phyloP scores from a whole-genome alignment of 2,888 invertebrate genomes.

The Sepiola atlantica region DNA sequence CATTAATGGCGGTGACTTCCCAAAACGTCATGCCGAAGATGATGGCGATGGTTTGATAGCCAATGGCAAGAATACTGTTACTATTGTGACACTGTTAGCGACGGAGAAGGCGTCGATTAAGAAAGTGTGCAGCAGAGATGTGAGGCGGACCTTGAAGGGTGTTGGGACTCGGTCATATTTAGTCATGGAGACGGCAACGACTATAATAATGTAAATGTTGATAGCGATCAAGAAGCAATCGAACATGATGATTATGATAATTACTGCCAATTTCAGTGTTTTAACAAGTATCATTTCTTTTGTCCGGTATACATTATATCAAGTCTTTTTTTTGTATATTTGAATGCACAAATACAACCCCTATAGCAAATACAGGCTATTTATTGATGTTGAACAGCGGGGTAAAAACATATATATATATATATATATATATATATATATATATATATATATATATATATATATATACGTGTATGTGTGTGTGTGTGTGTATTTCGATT shows the following conservation, averaged over 20 bases:
- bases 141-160: not conserved
- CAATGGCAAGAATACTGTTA: not conserved
- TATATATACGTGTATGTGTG: too few relatives aligned
- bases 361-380: too few relatives aligned
- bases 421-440: too few relatives aligned
- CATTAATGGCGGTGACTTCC: not conserved
- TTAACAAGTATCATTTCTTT: too few relatives aligned
- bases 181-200: not conserved
- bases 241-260: not conserved
- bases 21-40: not conserved
- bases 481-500: too few relatives aligned
- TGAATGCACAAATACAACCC: too few relatives aligned
- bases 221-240: not conserved
- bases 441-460: too few relatives aligned
- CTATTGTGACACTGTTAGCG: not conserved
- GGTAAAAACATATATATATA: too few relatives aligned
- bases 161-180: not conserved
- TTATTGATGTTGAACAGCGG: too few relatives aligned
- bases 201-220: not conserved
- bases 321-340: too few relatives aligned
- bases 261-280: too few relatives aligned
- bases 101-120: not conserved
- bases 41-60: not conserved
- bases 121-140: not conserved
- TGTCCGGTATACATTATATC: too few relatives aligned